Evolutionary conservation across 2,797 vertebrate genomes (phyloP).

Genomic region (Anolis apletophallus): DNA sequence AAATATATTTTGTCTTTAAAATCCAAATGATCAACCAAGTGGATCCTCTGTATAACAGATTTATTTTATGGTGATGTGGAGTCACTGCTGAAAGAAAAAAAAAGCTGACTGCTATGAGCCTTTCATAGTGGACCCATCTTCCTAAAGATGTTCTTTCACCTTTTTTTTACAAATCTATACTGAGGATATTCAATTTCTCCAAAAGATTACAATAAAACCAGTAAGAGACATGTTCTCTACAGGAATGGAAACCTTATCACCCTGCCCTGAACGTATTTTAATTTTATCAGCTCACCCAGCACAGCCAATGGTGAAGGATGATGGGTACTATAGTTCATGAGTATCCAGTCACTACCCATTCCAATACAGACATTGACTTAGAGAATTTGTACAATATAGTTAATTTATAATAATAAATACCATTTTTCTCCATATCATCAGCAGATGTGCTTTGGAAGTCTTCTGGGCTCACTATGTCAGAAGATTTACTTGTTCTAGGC

Average conservation of each 20-base stretch:
- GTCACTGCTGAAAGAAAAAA: background rate
- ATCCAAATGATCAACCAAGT: background rate
- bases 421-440: constrained; percentile 78
- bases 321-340: background rate
- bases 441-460: constrained; percentile 59
- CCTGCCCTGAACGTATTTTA: background rate
- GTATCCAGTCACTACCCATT: background rate
- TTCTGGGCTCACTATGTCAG: constrained; percentile 66
- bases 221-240: background rate
- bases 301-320: background rate
- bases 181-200: background rate
- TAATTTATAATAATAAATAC: constrained; percentile 54
- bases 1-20: background rate
- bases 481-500: constrained; percentile 64
- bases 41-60: background rate
- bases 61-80: background rate
- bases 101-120: background rate
- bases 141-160: background rate
- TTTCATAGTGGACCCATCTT: background rate
- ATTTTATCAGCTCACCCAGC: background rate
- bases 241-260: background rate
- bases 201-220: background rate
- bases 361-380: background rate
- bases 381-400: background rate
- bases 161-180: background rate